Evolutionary conservation across 53 echinoderm and acorn worm species (phyloP).

Genomic region (Astropecten irregularis): DNA sequence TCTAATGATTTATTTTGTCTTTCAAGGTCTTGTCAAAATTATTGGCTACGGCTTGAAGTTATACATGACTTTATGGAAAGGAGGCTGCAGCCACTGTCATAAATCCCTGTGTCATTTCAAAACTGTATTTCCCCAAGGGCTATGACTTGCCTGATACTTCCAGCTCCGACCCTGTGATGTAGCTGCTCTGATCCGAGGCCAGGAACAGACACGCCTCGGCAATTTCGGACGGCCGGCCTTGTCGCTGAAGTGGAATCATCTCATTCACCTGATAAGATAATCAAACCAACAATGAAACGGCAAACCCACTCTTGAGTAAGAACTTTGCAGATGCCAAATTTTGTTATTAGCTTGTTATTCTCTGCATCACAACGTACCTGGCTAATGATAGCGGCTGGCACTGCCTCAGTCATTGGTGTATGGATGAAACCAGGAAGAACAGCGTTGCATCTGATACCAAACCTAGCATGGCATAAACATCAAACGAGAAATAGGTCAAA

Average conservation of each 20-base stretch:
- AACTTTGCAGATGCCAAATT: too few relatives aligned
- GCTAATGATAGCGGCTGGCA: constrained; percentile 65
- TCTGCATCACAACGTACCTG: constrained; percentile 47
- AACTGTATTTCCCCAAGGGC: too few relatives aligned
- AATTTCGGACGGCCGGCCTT: constrained; percentile 70
- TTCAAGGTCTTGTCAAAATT: too few relatives aligned
- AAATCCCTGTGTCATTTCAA: too few relatives aligned
- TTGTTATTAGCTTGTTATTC: too few relatives aligned
- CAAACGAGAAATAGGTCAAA: neutral
- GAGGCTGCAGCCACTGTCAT: too few relatives aligned
- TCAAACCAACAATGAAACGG: neutral
- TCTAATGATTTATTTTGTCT: too few relatives aligned
- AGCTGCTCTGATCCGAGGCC: constrained; percentile 68
- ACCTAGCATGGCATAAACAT: constrained; percentile 42
- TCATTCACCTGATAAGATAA: constrained; percentile 40
- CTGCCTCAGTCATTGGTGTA: constrained; percentile 73
- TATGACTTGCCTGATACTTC: constrained; percentile 78
- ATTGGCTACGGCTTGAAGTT: too few relatives aligned
- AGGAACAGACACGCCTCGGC: constrained; percentile 79
- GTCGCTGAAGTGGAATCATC: constrained; percentile 56
- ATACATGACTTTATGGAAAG: too few relatives aligned
- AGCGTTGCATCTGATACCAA: constrained; percentile 73
- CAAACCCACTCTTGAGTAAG: neutral
- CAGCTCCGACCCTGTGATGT: constrained; percentile 74
- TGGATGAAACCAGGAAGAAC: constrained; percentile 75